phyloP scores from a whole-genome alignment of 2,888 invertebrate species.

The Eledona agricola region DNA sequence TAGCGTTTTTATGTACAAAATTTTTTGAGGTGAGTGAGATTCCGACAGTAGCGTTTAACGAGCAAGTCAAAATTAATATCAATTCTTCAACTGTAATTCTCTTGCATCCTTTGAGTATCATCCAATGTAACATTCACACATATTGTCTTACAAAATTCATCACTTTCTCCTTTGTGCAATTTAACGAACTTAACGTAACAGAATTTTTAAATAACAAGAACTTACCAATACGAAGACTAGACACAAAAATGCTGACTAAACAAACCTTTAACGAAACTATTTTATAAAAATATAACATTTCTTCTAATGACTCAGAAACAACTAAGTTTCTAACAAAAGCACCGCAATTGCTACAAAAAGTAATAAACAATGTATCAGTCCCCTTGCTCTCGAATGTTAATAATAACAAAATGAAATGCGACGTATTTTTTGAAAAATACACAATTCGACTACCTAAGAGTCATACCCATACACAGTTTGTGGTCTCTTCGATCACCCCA shows the following conservation, averaged over 20 bases:
- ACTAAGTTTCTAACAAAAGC: conserved; percentile 19
- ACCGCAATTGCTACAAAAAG: conserved; percentile 13
- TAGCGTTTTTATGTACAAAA: too few species aligned
- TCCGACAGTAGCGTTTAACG: too few species aligned
- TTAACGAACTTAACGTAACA: conserved; percentile 4
- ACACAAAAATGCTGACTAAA: conserved; percentile 31
- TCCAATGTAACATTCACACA: conserved; percentile 23
- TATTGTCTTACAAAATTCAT: conserved; percentile 15
- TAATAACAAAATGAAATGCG: conserved; percentile 20
- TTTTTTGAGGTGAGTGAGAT: too few species aligned
- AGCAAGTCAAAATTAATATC: not conserved
- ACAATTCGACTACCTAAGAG: conserved; percentile 58
- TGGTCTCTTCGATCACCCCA: conserved; percentile 95
- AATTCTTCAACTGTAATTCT: too few species aligned
- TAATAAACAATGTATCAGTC: conserved; percentile 25
- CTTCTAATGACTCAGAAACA: conserved; percentile 12
- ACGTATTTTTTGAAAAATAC: conserved; percentile 8
- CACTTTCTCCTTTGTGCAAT: conserved; percentile 5
- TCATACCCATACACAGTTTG: conserved; percentile 81
- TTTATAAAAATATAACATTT: conserved; percentile 35
- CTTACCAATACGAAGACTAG: conserved; percentile 30
- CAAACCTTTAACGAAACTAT: conserved; percentile 25
- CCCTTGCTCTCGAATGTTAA: conserved; percentile 30
- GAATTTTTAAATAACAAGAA: conserved; percentile 12
- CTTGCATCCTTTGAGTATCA: too few species aligned